Evolutionary conservation across 35 echinoderm and acorn worm genomes (phyloP).

Genomic region (Acanthaster planci): DNA sequence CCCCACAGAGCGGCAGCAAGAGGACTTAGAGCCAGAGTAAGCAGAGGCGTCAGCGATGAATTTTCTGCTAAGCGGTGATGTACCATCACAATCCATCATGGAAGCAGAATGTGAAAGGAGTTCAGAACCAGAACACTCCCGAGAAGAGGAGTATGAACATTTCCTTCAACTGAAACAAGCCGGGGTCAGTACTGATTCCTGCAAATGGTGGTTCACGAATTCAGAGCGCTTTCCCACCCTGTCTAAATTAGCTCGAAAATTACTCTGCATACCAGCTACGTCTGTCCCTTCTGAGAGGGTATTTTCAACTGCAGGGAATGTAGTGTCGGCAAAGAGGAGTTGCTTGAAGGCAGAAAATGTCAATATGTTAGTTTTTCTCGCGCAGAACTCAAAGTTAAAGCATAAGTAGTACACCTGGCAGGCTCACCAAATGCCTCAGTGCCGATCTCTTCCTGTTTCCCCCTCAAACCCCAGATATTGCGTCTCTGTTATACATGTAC

Average conservation of each 20-base stretch:
- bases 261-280: not conserved
- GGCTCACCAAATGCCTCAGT: too few relatives aligned
- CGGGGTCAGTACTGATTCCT: not conserved
- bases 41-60: not conserved
- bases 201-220: not conserved
- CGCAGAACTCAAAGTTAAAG: too few relatives aligned
- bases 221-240: not conserved
- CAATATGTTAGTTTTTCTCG: not conserved
- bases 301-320: not conserved
- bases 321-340: not conserved
- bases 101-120: not conserved
- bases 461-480: too few relatives aligned
- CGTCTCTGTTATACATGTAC: too few relatives aligned
- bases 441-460: too few relatives aligned
- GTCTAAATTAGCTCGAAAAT: not conserved
- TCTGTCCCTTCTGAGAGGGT: not conserved
- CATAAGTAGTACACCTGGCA: too few relatives aligned
- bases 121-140: too few relatives aligned
- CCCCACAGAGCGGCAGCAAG: not conserved
- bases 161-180: not conserved
- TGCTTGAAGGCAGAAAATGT: constrained; percentile 27
- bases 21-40: not conserved
- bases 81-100: not conserved
- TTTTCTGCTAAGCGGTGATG: not conserved
- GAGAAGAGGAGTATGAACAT: too few relatives aligned